A percentile compares a stretch with the other conserved stretches of the same genome.
Conservation (phyloP, 1,140 invertebrate genomes). For the Pristionchus pacificus region DNA sequence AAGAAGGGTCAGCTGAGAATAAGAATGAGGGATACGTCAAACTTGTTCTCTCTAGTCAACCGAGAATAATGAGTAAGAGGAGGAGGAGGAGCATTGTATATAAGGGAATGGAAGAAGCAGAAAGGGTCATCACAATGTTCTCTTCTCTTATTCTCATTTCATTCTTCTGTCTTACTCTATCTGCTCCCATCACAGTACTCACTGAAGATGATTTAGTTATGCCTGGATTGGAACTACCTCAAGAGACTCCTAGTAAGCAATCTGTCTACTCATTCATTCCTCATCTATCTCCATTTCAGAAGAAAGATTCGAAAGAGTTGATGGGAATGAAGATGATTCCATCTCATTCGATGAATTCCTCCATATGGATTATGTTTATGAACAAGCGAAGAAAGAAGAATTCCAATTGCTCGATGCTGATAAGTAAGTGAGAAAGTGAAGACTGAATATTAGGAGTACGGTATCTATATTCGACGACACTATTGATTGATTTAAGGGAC, state of each 20-base stretch:
- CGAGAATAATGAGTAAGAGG: no score
- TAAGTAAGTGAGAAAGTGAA: background rate
- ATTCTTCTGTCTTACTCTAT: background rate
- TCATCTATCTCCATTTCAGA: background rate
- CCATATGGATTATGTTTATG: slow-evolving; percentile 30
- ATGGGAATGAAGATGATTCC: background rate
- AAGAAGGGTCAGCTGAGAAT: no score
- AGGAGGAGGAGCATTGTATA: no score
- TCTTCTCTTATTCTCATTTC: background rate
- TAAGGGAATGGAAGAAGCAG: no score
- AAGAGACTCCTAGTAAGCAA: background rate
- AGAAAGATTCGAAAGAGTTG: background rate
- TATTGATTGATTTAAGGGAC: slow-evolving; percentile 12
- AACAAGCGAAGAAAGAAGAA: slow-evolving; percentile 30
- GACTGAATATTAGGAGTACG: background rate
- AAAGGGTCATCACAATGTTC: no score
- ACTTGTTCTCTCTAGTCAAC: no score
- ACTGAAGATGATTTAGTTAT: background rate
- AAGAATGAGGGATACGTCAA: no score
- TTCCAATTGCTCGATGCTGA: slow-evolving; percentile 21
- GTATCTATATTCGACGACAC: background rate
- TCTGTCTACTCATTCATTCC: background rate
- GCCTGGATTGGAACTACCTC: background rate
- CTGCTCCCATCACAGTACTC: background rate
- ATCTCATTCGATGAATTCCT: slow-evolving; percentile 17